Evolutionary conservation across 2,113 vertebrate genomes (phyloP), one percentile per base, ranked within the genome.

Genomic region (Conger conger): DNA sequence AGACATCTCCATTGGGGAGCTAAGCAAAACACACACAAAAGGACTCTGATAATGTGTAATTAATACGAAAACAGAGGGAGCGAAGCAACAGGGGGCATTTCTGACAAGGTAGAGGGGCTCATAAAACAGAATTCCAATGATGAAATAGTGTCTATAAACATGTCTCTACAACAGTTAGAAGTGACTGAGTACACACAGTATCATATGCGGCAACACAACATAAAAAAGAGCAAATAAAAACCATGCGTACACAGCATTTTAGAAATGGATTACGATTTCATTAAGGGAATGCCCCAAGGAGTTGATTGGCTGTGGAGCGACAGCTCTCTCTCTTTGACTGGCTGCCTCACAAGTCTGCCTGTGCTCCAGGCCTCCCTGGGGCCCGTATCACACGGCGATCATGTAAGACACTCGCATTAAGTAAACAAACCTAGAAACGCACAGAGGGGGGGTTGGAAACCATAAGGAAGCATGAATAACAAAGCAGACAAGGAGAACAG

Each of bases 191-290:
- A 35, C 68, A 27, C n/a, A n/a, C n/a, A n/a, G n/a, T 33, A 53
- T 76, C n/a, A 15, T 50, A 35, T 40, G 18, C n/a, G 37, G 30
- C 68, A 73, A 33, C n/a, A 73, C 68, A 77, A 81, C 8, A 54
- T 63, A 54, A 81, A 57, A 35, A 54, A 81, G 36, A 35, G n/a
- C 27, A 6, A 27, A 68, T 83, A 77, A 81, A 82, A 53, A 45
- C 11, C 4, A 45, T 83, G 30, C 18, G 20, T 38, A 35, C 8
- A 73, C 68, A n/a, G 20, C 57, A 20, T 53, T 36, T 68, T 23
- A 50, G 40, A 53, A 5, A 35, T 17, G n/a, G 68, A 30, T 36
- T 35, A 11, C 57, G 13, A 30, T 53, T 18, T 37, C 33, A 50
- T 54, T 78, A 73, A 11, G 27, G n/a, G 68, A 23, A 73, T 33